These are phyloP conservation scores for Synaphobranchus kaupii DNA, from an alignment of 2,797 vertebrate genomes.

Conservation along the genomic window DNA sequence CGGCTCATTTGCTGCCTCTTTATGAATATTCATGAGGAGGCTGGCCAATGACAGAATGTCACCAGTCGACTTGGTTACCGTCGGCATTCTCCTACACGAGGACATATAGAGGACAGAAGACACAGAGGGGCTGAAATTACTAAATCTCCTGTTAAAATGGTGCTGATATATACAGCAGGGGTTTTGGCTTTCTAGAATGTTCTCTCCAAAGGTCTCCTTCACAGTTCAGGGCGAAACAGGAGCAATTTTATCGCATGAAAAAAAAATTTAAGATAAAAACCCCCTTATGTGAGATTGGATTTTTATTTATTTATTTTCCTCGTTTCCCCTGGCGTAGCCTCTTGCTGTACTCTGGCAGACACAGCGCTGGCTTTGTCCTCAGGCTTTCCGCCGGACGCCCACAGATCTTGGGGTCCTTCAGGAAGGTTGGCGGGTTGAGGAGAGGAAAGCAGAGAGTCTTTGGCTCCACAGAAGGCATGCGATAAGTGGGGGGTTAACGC, in stretches of 20 bases:
- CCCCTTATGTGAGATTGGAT: neutral
- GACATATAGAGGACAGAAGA: neutral
- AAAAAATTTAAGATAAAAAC: neutral
- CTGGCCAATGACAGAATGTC: neutral
- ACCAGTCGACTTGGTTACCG: too few species aligned
- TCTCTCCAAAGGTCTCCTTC: neutral
- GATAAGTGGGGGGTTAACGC: neutral
- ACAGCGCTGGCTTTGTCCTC: slow-evolving; percentile 17
- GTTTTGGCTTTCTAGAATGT: neutral
- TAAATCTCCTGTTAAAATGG: neutral
- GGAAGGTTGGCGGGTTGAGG: neutral
- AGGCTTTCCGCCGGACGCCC: slow-evolving; percentile 22
- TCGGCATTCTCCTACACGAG: neutral
- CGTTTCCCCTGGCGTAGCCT: slow-evolving; percentile 3
- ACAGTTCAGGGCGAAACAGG: neutral
- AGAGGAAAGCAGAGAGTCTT: neutral
- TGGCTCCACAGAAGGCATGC: neutral
- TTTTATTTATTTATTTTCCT: neutral
- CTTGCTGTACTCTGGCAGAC: neutral
- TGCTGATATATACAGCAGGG: neutral
- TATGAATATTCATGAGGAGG: neutral
- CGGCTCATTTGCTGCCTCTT: neutral
- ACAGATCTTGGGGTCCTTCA: neutral
- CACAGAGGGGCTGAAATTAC: neutral
- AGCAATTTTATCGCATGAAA: neutral